Percentiles rank a stretch among this genome's conserved stretches.
These are phyloP conservation scores for Acrocephalus scirpaceus DNA, from an alignment of 2,797 vertebrate species.

Conservation along the genomic window DNA sequence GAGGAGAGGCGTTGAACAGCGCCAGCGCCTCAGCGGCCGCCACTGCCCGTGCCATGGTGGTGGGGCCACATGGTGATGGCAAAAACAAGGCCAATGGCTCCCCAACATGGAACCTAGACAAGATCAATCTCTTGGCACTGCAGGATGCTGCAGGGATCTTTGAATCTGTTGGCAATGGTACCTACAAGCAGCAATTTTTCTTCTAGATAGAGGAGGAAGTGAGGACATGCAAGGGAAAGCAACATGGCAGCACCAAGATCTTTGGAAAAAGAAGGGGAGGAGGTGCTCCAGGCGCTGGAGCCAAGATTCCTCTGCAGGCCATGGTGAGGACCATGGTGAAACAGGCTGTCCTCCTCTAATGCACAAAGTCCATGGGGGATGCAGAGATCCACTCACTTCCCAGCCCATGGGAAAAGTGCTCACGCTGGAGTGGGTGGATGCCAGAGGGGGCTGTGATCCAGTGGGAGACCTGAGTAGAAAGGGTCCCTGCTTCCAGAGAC, in stretches of 20 bases:
- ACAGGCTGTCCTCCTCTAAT: not conserved
- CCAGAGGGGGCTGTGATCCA: accelerated
- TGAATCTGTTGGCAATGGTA: not conserved
- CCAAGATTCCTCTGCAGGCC: not conserved
- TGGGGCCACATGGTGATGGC: accelerated
- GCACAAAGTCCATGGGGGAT: not conserved
- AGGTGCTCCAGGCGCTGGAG: not conserved
- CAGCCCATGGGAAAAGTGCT: too few relatives aligned
- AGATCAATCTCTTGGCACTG: too few relatives aligned
- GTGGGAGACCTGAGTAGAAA: not conserved
- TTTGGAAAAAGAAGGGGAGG: accelerated
- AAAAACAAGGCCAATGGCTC: accelerated
- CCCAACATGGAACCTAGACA: too few relatives aligned
- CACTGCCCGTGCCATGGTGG: accelerated
- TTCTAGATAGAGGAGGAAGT: not conserved
- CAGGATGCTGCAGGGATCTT: too few relatives aligned
- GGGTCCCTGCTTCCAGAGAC: not conserved
- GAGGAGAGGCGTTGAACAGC: not conserved
- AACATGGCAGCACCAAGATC: not conserved
- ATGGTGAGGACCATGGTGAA: too few relatives aligned
- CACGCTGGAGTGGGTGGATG: accelerated
- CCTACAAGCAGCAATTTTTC: not conserved
- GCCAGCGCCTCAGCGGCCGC: not conserved
- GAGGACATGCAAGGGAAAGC: not conserved
- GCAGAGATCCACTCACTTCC: too few relatives aligned